These are phyloP conservation scores for Parazoanthus swiftii DNA, from an alignment of 92 coral and sea anemone species.

Conservation along the genomic window DNA sequence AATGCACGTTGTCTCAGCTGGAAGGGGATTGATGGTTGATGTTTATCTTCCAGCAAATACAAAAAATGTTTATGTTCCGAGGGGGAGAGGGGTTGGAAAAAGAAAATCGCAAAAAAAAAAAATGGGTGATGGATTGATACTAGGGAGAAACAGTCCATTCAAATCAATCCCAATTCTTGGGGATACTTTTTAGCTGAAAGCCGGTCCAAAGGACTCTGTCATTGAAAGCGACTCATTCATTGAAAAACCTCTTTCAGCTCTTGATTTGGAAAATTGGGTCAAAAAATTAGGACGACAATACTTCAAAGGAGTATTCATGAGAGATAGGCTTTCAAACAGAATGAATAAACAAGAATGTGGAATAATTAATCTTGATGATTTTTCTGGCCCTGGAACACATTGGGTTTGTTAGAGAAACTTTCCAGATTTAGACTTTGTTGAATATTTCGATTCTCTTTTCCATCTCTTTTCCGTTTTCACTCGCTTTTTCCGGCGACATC, in stretches of 20 bases:
- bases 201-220: too few species aligned
- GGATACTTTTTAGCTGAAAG: neutral
- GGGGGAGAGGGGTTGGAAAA: neutral
- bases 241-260: constrained; percentile 6
- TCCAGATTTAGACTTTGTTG: too few species aligned
- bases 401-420: constrained; percentile 25
- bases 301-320: too few species aligned
- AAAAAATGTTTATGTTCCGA: too few species aligned
- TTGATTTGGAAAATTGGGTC: neutral
- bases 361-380: constrained; percentile 14
- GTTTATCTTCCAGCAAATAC: too few species aligned
- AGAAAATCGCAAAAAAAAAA: neutral
- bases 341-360: constrained; percentile 20
- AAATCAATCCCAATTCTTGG: neutral
- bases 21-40: too few species aligned
- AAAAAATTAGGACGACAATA: neutral
- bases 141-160: neutral
- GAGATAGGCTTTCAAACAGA: neutral
- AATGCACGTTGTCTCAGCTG: too few species aligned
- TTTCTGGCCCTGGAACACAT: neutral
- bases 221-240: neutral
- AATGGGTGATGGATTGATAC: too few species aligned
- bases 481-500: too few species aligned
- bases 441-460: too few species aligned
- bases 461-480: too few species aligned